Base-by-base conservation (phyloP, 2,888 invertebrate species). In the Fragum sueziense region DNA sequence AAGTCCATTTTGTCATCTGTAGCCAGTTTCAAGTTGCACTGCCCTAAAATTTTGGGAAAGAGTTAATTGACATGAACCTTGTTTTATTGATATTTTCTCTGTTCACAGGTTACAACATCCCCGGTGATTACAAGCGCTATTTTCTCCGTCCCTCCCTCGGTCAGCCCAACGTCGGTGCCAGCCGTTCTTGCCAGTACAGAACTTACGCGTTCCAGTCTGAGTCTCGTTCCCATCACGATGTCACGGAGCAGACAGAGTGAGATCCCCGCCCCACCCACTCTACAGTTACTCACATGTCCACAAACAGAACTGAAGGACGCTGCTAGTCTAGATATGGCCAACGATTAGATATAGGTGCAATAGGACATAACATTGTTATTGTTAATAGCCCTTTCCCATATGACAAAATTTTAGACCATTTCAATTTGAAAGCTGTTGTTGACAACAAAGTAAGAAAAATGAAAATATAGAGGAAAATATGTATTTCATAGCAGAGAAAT, bases 211-310 rank as follows among this genome's bases (percentile, higher is more conserved):
- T 31, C 79, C 25, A 76, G 79, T 57, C 79, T 82, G 27, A 81
- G 74, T 81, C 74, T 81, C 41, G 79, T 81, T 25, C 84, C 84
- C 4, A 74, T 84, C n/a, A 77, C 84, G 41, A 57, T 81, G 70
- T 75, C 79, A 47, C 81, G 77, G 37, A 74, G 59, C 31, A 79
- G 77, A 65, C 78, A 78, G 34, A 76, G 76, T 65, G 76, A 81
- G 61, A 77, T 84, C 62, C 79, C 84, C 31, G 74, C 70, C 61
- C 71, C 74, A 57, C 65, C 76, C 2, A 79, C 81, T 20, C 74
- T 83, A 31, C 83, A 83, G 71, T 76, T 83, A 34, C 76, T 83
- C 67, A 76, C 75, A 47, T 80, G 80, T 65, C 80, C 76, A n/a
- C 80, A 76, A 59, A 67, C 75, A 47, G 75, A 78, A 27, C 59